These are phyloP conservation scores for Bombus balteatus DNA, from an alignment of 1,140 invertebrate species.

Conservation along the genomic window DNA sequence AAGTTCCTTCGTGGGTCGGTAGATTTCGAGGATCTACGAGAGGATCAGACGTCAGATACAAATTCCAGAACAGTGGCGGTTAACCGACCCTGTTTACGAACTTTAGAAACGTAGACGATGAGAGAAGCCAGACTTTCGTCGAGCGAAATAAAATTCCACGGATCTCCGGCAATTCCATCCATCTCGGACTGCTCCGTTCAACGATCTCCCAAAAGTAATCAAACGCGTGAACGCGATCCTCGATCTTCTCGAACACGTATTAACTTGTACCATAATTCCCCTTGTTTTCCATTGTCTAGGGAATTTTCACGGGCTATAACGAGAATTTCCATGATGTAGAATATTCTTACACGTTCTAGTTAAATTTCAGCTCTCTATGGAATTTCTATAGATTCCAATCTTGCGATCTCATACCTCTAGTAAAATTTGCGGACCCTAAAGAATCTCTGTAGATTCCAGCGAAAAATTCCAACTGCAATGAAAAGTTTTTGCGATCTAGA, in stretches of 20 bases:
- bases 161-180: not conserved
- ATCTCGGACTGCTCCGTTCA: not conserved
- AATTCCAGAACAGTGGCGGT: slow-evolving; percentile 34
- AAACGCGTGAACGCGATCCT: not conserved
- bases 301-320: no score
- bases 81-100: slow-evolving; percentile 40
- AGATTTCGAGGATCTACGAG: slow-evolving; percentile 18
- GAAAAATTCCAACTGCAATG: no score
- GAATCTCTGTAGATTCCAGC: no score
- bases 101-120: slow-evolving; percentile 11
- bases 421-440: no score
- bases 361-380: no score
- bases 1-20: slow-evolving; percentile 24
- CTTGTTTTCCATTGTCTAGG: not conserved
- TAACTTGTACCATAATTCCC: not conserved
- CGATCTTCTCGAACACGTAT: not conserved
- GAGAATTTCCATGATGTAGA: no score
- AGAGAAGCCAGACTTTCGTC: not conserved
- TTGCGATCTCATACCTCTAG: no score
- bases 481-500: no score
- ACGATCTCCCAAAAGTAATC: not conserved
- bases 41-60: slow-evolving; percentile 42
- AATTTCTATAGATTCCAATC: no score
- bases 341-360: no score
- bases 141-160: slow-evolving; percentile 4